Evolutionary conservation across 2,888 invertebrate genomes (phyloP), one percentile per base, ranked within the genome.

Genomic region (Hirtodrosophila alboralis): DNA sequence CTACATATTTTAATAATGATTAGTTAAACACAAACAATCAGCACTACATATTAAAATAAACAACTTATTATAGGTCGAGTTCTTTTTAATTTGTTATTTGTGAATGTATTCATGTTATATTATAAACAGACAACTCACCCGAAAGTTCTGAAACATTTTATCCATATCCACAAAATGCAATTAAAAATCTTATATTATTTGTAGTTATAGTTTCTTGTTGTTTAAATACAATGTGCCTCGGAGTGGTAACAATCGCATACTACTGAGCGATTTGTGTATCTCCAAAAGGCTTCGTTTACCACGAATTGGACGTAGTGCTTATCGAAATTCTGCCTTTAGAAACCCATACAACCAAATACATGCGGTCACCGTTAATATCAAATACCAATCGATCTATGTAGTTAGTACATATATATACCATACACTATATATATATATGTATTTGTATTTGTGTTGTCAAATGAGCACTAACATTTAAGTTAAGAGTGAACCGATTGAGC

Each of bases 191-290:
- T 34, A 21, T 23, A 6, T 9, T 12, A 21, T 31, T 21, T 4
- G 28, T 18, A 3, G 18, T 16, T n/a, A 3, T 7, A 13, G n/a
- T 37, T 13, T n/a, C 3, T 18, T 13, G 5, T 48, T 38, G 41
- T 34, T 47, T 47, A 48, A 14, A 31, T 38, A 51, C 36, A 75
- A 57, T 65, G 67, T 52, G 67, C 16, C 67, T 52, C 64, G 52
- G 64, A 61, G 67, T 64, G 75, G 71, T 45, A 66, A 48, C 78
- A 75, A 84, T 77, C 67, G 62, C 64, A 77, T 71, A 77, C 75
- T 74, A 75, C 56, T 56, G 67, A 63, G 53, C 67, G 36, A 62
- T 53, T 80, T 80, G 59, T 77, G 45, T 77, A 54, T 61, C 74
- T 57, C 38, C 47, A 44, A 21, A 58, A 66, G 43, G 44, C 61